Conservation (phyloP, 2,113 vertebrate genomes). For the Nothocercus julius region DNA sequence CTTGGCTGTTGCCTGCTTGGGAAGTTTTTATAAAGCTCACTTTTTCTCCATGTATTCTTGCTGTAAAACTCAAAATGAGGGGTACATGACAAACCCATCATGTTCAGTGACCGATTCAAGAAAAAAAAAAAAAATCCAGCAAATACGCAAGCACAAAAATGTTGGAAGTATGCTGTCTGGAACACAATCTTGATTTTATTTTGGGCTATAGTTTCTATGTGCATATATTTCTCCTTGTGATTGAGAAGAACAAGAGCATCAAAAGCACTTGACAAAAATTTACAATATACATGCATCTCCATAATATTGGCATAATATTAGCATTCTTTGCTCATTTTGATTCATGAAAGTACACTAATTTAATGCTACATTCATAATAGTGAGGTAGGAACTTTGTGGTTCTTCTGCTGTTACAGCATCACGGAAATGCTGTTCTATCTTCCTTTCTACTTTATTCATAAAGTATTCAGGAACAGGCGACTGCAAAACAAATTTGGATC, state of each 20-base stretch:
- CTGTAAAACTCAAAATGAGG: not conserved
- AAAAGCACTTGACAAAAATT: not conserved
- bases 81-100: not conserved
- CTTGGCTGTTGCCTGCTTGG: not conserved
- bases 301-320: not conserved
- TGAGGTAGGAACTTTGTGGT: rapidly evolving
- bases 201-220: not conserved
- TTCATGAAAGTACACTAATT: not conserved
- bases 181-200: not conserved
- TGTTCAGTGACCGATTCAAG: not conserved
- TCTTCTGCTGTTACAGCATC: not conserved
- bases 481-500: not conserved
- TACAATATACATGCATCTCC: not conserved
- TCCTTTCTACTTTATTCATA: not conserved
- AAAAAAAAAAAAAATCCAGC: not conserved
- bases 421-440: not conserved
- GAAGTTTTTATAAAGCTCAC: not conserved
- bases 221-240: not conserved
- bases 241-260: not conserved
- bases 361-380: not conserved
- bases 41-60: not conserved
- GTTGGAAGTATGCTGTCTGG: not conserved
- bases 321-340: not conserved
- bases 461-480: not conserved
- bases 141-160: not conserved